Conservation (phyloP, 2,888 invertebrate genomes). For the Pherbina coryleti region DNA sequence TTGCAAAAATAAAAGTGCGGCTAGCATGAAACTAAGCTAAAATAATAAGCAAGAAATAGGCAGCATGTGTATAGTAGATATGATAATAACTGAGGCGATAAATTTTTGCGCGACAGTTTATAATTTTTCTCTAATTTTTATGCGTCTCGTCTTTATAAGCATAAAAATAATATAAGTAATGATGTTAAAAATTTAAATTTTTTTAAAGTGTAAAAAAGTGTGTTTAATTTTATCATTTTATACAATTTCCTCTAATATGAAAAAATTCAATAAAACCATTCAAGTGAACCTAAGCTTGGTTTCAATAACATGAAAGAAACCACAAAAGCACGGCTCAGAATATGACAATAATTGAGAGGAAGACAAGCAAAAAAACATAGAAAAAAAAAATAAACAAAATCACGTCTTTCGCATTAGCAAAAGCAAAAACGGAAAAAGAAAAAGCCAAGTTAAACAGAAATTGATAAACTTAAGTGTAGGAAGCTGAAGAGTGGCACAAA, state of each 20-base stretch:
- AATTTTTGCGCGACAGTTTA: too few relatives aligned
- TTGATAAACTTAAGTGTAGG: conserved; percentile 6
- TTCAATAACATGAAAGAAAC: conserved; percentile 12
- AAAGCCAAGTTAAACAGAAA: conserved; percentile 12
- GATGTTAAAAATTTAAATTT: too few relatives aligned
- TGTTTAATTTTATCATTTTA: too few relatives aligned
- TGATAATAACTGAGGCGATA: too few relatives aligned
- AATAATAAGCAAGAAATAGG: neutral
- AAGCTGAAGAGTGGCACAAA: neutral
- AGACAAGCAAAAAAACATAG: neutral
- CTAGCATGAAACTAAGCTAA: neutral
- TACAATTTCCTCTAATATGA: too few relatives aligned
- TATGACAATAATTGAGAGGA: neutral
- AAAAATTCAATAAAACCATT: neutral
- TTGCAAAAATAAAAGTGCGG: too few relatives aligned
- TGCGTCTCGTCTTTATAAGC: too few relatives aligned
- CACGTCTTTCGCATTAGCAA: neutral
- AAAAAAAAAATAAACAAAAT: neutral
- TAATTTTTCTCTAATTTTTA: too few relatives aligned
- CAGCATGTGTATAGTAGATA: neutral
- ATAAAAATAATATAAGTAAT: too few relatives aligned
- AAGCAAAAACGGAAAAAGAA: neutral
- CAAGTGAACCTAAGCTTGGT: neutral
- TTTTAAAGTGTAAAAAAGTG: neutral
- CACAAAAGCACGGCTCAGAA: conserved; percentile 8